Percentiles rank a stretch among this genome's conserved stretches.
These are phyloP conservation scores for Trichonephila clavipes DNA, from an alignment of 1,140 invertebrate genomes.

Conservation along the genomic window DNA sequence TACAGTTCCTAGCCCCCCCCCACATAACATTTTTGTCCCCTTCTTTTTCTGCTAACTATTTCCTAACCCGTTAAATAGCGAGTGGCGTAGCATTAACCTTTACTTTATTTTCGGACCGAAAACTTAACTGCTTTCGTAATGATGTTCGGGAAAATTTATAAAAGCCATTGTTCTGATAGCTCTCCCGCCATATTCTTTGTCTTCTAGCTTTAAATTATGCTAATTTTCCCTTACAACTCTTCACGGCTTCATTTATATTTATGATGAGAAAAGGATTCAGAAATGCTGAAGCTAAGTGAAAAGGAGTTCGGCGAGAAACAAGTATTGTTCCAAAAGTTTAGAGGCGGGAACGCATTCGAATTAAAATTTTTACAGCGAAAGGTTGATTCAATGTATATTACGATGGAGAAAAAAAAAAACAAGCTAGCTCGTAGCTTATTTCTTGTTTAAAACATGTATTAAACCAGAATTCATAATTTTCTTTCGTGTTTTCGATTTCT, in stretches of 20 bases:
- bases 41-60: slow-evolving; percentile 19
- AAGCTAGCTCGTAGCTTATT: too few species aligned
- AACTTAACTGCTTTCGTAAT: slow-evolving; percentile 15
- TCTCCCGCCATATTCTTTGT: neutral
- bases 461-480: too few species aligned
- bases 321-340: neutral
- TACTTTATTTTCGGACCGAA: slow-evolving; percentile 11
- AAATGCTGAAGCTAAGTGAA: slow-evolving; percentile 5
- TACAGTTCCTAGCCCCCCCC: neutral
- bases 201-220: slow-evolving; percentile 48
- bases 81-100: neutral
- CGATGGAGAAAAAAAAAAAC: too few species aligned
- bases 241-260: slow-evolving; percentile 49
- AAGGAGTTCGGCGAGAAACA: neutral
- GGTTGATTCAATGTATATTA: neutral
- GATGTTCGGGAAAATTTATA: slow-evolving; percentile 52
- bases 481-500: too few species aligned
- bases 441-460: too few species aligned
- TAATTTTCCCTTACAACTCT: slow-evolving; percentile 36
- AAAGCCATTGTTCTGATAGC: slow-evolving; percentile 11
- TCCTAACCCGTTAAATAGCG: neutral
- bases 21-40: neutral
- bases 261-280: slow-evolving; percentile 18
- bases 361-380: neutral
- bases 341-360: neutral